A percentile compares a stretch with the other conserved stretches of the same genome.
Conservation (phyloP, 2,888 invertebrate genomes). For the Mythimna impura region DNA sequence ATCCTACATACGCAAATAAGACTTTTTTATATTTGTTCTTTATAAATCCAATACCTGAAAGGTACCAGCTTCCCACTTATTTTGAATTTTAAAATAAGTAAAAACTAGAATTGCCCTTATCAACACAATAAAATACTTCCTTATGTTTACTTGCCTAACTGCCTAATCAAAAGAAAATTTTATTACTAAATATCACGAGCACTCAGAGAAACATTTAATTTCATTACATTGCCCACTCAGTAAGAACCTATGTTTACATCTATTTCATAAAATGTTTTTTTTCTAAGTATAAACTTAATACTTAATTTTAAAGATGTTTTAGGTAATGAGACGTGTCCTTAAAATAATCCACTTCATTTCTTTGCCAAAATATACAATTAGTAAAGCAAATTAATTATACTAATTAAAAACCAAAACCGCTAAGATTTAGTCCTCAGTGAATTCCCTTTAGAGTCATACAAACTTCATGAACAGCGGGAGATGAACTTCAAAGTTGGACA, state of each 20-base stretch:
- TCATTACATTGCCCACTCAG: conserved; percentile 43
- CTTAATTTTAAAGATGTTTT: too few species aligned
- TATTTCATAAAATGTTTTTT: not conserved
- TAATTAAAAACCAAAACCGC: conserved; percentile 13
- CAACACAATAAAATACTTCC: conserved; percentile 35
- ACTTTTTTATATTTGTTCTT: too few species aligned
- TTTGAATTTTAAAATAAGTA: conserved; percentile 11
- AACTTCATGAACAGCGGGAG: conserved; percentile 44
- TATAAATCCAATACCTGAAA: too few species aligned
- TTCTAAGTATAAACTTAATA: not conserved
- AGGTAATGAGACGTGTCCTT: not conserved
- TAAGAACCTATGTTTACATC: not conserved
- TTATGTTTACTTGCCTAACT: conserved; percentile 33
- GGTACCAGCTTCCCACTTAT: not conserved
- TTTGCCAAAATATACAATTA: not conserved
- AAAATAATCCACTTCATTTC: not conserved
- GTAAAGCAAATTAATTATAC: not conserved
- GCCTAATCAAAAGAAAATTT: conserved; percentile 49
- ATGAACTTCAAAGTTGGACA: conserved; percentile 38
- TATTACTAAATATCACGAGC: conserved; percentile 47
- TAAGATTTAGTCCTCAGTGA: not conserved
- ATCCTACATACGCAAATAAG: too few species aligned
- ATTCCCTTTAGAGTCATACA: conserved; percentile 20
- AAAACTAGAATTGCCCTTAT: conserved; percentile 22
- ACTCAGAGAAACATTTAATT: conserved; percentile 56